Evolutionary conservation across 2,888 invertebrate genomes (phyloP).

Genomic region (Leptinotarsa rubiginosa): DNA sequence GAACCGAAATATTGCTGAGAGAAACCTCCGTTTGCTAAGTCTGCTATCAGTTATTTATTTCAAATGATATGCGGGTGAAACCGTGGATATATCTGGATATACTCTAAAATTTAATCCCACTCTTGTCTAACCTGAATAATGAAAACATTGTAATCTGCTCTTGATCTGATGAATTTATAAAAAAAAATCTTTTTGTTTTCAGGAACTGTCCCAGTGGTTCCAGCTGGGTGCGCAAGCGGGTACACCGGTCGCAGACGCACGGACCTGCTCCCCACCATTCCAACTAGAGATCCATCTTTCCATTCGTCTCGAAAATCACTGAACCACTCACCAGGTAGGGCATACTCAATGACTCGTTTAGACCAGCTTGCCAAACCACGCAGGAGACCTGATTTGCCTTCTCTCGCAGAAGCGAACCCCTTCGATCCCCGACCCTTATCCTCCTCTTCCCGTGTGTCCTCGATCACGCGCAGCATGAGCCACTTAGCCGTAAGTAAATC

Average conservation of each 20-base stretch:
- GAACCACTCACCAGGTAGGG: constrained; percentile 79
- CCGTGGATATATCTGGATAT: too few species aligned
- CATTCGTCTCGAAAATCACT: constrained; percentile 68
- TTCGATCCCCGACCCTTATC: constrained; percentile 58
- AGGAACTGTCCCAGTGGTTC: constrained; percentile 57
- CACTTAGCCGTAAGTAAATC: constrained; percentile 72
- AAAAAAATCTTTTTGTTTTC: constrained; percentile 15
- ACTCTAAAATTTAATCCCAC: too few species aligned
- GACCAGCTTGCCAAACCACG: constrained; percentile 85
- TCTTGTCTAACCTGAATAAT: not conserved
- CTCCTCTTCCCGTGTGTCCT: constrained; percentile 60
- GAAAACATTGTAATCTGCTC: not conserved
- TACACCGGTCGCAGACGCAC: constrained; percentile 86
- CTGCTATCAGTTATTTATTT: too few species aligned
- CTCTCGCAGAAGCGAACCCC: constrained; percentile 60
- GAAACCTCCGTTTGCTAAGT: too few species aligned
- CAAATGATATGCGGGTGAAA: too few species aligned
- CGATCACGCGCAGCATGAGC: constrained; percentile 79
- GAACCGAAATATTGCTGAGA: too few species aligned
- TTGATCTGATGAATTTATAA: not conserved
- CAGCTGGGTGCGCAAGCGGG: constrained; percentile 77
- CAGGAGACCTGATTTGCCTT: constrained; percentile 66
- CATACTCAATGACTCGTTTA: constrained; percentile 93
- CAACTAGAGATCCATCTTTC: constrained; percentile 75
- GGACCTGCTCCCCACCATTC: constrained; percentile 91